Percentiles rank a stretch among this genome's conserved stretches.
These are phyloP conservation scores for Xestia sexstrigata DNA, from an alignment of 2,888 invertebrate genomes.

Conservation along the genomic window DNA sequence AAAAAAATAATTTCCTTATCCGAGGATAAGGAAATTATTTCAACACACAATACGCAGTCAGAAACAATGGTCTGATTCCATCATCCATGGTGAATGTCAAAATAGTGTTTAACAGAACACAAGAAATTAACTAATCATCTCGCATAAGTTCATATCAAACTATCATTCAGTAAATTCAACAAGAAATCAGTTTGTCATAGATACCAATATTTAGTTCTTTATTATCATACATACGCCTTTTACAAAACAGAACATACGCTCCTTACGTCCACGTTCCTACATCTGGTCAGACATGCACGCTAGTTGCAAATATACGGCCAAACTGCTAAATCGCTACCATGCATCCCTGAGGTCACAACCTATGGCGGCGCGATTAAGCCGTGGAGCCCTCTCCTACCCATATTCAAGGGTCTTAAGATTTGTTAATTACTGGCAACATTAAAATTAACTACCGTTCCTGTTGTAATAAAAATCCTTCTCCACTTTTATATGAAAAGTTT, in stretches of 20 bases:
- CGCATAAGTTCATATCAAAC: not conserved
- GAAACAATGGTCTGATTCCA: not conserved
- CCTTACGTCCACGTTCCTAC: not conserved
- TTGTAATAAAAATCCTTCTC: constrained; percentile 78
- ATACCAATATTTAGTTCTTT: not conserved
- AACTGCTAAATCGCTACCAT: constrained; percentile 57
- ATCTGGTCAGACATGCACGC: not conserved
- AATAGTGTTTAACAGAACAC: not conserved
- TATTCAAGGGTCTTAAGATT: constrained; percentile 87
- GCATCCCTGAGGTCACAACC: constrained; percentile 52
- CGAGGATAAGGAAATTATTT: not conserved
- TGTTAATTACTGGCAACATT: constrained; percentile 88
- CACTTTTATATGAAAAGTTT: constrained; percentile 70
- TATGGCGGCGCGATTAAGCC: constrained; percentile 78
- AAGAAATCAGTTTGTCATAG: not conserved
- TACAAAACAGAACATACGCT: not conserved
- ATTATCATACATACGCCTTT: not conserved
- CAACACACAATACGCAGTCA: not conserved
- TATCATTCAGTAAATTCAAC: not conserved
- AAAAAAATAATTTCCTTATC: no score
- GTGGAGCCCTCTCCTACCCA: constrained; percentile 78
- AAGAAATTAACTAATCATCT: not conserved
- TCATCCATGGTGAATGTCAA: not conserved
- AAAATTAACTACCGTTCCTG: constrained; percentile 86
- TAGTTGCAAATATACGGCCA: not conserved